Percentiles rank a stretch among this genome's conserved stretches.
phyloP scores from a whole-genome alignment of 1,140 invertebrate genomes.

The Bombus confusus region DNA sequence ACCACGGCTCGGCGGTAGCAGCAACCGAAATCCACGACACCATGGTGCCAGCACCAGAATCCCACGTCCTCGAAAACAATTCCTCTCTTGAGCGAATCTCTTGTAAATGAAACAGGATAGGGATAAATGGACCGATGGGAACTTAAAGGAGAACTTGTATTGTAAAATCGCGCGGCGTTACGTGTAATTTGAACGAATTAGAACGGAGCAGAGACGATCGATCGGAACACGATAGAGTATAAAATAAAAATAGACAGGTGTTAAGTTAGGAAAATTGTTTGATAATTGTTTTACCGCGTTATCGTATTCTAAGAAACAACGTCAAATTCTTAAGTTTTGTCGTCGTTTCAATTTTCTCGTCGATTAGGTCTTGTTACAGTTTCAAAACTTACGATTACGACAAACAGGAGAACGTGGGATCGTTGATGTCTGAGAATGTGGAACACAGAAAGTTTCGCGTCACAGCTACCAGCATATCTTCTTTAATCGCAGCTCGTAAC shows the following conservation, averaged over 20 bases:
- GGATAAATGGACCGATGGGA: not conserved
- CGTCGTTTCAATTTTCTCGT: too few species aligned
- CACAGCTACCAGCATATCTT: not conserved
- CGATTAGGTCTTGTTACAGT: too few species aligned
- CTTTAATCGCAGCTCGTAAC: too few species aligned
- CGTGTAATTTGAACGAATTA: not conserved
- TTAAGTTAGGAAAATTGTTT: too few species aligned
- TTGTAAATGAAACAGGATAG: not conserved
- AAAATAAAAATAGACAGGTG: too few species aligned
- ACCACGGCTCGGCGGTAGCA: not conserved
- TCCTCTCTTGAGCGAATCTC: not conserved
- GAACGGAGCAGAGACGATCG: not conserved
- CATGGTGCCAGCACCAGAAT: not conserved
- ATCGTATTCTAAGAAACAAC: too few species aligned
- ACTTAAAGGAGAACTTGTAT: not conserved
- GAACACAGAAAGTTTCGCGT: not conserved
- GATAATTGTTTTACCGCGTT: too few species aligned
- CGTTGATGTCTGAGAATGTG: not conserved
- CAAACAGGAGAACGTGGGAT: not conserved
- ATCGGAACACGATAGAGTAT: too few species aligned
- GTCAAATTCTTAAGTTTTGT: too few species aligned
- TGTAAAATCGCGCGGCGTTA: not conserved
- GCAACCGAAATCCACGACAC: not conserved
- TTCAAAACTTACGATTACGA: too few species aligned
- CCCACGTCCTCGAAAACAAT: not conserved